Evolutionary conservation across 2,888 invertebrate genomes (phyloP).

Genomic region (Stictocephala bisonia): DNA sequence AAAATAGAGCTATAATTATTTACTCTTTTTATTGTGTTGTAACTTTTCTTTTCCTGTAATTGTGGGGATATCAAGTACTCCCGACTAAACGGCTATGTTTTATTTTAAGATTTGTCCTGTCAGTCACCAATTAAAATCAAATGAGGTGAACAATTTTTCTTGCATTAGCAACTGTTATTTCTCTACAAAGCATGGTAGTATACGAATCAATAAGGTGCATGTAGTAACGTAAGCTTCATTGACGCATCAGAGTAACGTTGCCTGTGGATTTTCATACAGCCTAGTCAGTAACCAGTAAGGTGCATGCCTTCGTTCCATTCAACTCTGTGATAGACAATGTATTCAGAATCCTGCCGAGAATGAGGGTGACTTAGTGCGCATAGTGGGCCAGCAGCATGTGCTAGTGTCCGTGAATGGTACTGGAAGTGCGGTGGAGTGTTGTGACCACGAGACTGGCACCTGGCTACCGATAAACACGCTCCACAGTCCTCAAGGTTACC

Average conservation of each 20-base stretch:
- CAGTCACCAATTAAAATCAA: no score
- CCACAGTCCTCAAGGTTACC: not conserved
- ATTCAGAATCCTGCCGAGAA: slow-evolving; percentile 11
- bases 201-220: no score
- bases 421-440: slow-evolving; percentile 5
- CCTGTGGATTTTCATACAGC: slow-evolving; percentile 48
- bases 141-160: no score
- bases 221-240: no score
- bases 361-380: slow-evolving; percentile 47
- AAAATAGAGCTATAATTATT: no score
- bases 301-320: slow-evolving; percentile 43
- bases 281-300: slow-evolving; percentile 49
- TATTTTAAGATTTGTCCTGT: no score
- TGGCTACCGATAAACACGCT: slow-evolving; percentile 51
- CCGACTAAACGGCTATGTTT: no score
- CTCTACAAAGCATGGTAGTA: no score
- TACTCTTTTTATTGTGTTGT: no score
- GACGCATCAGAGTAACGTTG: not conserved
- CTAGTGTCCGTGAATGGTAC: slow-evolving; percentile 13
- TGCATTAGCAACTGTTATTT: no score
- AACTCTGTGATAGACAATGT: slow-evolving; percentile 43
- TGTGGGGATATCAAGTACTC: no score
- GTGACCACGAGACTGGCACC: slow-evolving; percentile 55
- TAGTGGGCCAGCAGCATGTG: slow-evolving; percentile 34
- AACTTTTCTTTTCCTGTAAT: no score